Evolutionary conservation across 2,888 invertebrate species (phyloP).

Genomic region (Taenaris catops): DNA sequence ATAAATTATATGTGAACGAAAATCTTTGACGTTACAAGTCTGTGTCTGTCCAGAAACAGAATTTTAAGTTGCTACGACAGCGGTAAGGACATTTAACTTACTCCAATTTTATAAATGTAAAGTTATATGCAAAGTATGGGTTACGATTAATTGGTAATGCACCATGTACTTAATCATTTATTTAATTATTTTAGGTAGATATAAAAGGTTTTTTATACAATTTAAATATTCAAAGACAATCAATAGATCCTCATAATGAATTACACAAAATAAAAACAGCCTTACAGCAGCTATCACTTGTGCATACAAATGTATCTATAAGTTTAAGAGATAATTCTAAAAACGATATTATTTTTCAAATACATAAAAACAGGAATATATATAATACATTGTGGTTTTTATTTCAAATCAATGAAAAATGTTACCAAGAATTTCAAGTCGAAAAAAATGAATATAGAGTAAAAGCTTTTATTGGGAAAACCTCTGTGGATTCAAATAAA

Average conservation of each 20-base stretch:
- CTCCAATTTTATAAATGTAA: no score
- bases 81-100: no score
- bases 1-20: no score
- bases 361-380: slow-evolving; percentile 75
- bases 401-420: slow-evolving; percentile 46
- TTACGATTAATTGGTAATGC: no score
- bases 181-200: slow-evolving; percentile 79
- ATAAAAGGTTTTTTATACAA: slow-evolving; percentile 83
- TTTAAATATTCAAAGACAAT: slow-evolving; percentile 80
- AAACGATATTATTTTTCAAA: slow-evolving; percentile 79
- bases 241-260: slow-evolving; percentile 73
- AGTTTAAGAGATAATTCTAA: slow-evolving; percentile 83
- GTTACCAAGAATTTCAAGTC: slow-evolving; percentile 54
- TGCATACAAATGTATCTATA: slow-evolving; percentile 83
- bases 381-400: slow-evolving; percentile 66
- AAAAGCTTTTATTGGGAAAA: slow-evolving; percentile 77
- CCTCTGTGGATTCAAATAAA: slow-evolving; percentile 26
- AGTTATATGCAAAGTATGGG: no score
- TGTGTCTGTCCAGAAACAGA: no score
- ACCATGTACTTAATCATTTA: no score
- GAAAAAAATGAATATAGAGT: slow-evolving; percentile 70
- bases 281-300: slow-evolving; percentile 82
- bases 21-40: no score
- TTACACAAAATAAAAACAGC: slow-evolving; percentile 78
- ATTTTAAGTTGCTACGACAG: no score